Evolutionary conservation across 2,113 vertebrate genomes (phyloP), one percentile per base, ranked within the genome.

Genomic region (Anhinga anhinga): DNA sequence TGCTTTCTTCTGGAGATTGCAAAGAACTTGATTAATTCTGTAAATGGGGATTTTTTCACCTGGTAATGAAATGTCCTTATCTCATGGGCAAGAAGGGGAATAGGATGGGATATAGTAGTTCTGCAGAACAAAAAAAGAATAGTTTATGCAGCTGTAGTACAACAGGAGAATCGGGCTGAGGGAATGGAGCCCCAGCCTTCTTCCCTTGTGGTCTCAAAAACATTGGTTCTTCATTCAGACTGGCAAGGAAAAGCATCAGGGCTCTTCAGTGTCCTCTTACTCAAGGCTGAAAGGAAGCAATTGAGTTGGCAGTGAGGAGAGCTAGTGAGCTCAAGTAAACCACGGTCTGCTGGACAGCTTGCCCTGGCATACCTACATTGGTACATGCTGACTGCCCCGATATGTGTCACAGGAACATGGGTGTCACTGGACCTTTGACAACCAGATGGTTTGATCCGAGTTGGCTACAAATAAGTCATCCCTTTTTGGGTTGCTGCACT

Each of bases 381-480:
- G 38, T 59, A 19, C 26, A 2, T 1, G 1, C 13, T 7, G n/a
- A 8, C 23, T 18, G 66, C 15, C 50, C 32, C 16, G 62, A 3
- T 11, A 3, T 1, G 1, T 19, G 14, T 32, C 42, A 5, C 12
- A 2, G 32, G 25, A 36, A 17, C 4, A 0, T 1, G 34, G 47
- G 30, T 45, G 47, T 53, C 29, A 1, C 38, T 22, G n/a, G 36
- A 42, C 47, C 53, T 69, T 22, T 26, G 61, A 14, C 34, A 49
- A 4, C 20, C 15, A 13, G 5, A 9, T 3, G 18, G 34, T 42
- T 55, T 2, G 1, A 32, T 49, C 47, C 69, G 74, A 13, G 40
- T 15, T 55, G 40, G 12, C 53, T 47, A 23, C 25, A 16, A 44
- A 14, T 23, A 40, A 36, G 19, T 49, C 7, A 10, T 34, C 49